phyloP scores from a whole-genome alignment of 2,888 invertebrate genomes.

The Diarsia brunnea region DNA sequence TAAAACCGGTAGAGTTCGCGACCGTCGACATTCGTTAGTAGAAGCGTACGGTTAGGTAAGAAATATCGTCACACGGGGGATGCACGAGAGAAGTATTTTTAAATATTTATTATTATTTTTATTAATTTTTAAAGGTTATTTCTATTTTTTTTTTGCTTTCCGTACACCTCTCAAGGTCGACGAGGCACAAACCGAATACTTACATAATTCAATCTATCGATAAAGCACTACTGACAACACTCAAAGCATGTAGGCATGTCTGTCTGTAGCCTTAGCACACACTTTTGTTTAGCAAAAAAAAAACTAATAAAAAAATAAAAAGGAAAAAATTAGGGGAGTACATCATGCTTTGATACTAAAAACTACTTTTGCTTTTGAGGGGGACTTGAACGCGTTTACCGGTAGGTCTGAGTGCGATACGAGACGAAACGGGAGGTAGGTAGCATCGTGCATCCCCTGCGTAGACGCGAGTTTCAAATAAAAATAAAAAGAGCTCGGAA shows the following conservation, averaged over 20 bases:
- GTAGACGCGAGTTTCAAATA: slow-evolving; percentile 85
- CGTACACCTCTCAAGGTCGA: slow-evolving; percentile 82
- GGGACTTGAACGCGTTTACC: slow-evolving; percentile 69
- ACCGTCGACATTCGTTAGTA: slow-evolving; percentile 86
- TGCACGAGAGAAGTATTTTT: slow-evolving; percentile 83
- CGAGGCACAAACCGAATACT: slow-evolving; percentile 75
- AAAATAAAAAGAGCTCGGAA: slow-evolving; percentile 85
- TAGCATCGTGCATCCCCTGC: slow-evolving; percentile 91
- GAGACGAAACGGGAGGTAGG: slow-evolving; percentile 83
- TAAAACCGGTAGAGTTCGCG: slow-evolving; percentile 77
- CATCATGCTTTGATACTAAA: slow-evolving; percentile 83
- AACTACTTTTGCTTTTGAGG: slow-evolving; percentile 59
- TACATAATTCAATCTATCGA: slow-evolving; percentile 70
- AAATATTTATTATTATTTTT: slow-evolving; percentile 50
- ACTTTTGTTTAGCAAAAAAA: slow-evolving; percentile 73
- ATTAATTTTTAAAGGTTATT: slow-evolving; percentile 43
- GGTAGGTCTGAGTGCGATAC: slow-evolving; percentile 63
- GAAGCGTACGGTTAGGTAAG: slow-evolving; percentile 88
- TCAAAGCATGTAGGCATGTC: slow-evolving; percentile 85
- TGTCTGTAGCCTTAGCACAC: slow-evolving; percentile 78
- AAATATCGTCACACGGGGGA: slow-evolving; percentile 86
- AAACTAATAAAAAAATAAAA: slow-evolving; percentile 66
- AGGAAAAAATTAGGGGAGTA: slow-evolving; percentile 78
- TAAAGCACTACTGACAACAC: slow-evolving; percentile 86
- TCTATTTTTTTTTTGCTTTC: slow-evolving; percentile 65